Evolutionary conservation across 92 coral and sea anemone species (phyloP), one percentile per base, ranked within the genome.

Genomic region (Epizoanthus scotinus): DNA sequence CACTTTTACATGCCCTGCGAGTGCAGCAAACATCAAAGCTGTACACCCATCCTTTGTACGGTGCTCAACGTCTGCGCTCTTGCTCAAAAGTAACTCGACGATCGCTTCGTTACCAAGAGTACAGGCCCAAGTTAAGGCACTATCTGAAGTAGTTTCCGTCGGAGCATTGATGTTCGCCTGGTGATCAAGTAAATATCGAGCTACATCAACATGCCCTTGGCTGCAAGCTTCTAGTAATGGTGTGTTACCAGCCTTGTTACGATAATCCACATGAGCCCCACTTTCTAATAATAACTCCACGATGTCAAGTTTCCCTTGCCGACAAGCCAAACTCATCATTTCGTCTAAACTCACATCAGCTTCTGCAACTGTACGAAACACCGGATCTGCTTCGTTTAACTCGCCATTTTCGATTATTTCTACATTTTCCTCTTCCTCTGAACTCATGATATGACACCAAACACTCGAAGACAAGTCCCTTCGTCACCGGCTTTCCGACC

Each of bases 101-200:
- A 96, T 96, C 66, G 99, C 91, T 78, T 96, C 98, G 90, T 93
- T 96, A 26, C 99, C 99, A 79, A 96, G 90, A 83, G 99, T 96
- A 67, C 99, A 96, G 50, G 99, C 99, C 99, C 99, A 96, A 20
- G 99, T 96, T 71, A 96, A 88, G 67, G 99, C 99, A 93, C 99
- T 96, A 87, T 96, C 99, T 19, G 99, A 96, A 56, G 99, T 96
- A n/a, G 99, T 96, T 73, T 96, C 99, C 7, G 99, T 96, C 14
- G 99, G 94, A 28, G 99, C 98, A 90, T 96, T 94, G 27, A 96
- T 96, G 86, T 91, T 89, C n/a, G 99, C 99, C 64, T 86, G 87
- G 55, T 96, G 98, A 55, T 96, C 99, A 55, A 96, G 89, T 85
- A 96, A 87, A 85, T 96, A 96, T 31, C 93, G 93, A 29, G 99